Base-by-base conservation (phyloP, 2,113 vertebrate genomes). In the Macquaria ambigua region DNA sequence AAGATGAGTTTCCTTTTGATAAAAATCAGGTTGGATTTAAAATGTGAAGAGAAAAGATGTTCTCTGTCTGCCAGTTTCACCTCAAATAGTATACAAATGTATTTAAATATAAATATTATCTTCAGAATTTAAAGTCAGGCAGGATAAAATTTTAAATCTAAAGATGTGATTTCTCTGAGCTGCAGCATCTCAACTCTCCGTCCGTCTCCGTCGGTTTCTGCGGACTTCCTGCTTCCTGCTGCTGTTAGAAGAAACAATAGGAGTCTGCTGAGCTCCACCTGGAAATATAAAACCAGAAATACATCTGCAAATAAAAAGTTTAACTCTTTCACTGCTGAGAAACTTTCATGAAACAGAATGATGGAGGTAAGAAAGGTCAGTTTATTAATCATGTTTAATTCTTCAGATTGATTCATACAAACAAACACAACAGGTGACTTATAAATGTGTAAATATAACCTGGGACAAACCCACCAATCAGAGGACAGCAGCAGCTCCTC, bases 151-250 rank as follows among this genome's bases (percentile, higher is more conserved):
- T 1, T 39, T 7, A 39, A 39, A 39, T 39, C 6, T 39, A 12
- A 71, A 55, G 20, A 58, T 3, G 7, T 8, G 25, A 34, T 50
- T 59, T 46, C 15, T 31, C 52, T 12, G 62, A 25, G 34, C 62
- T 41, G 48, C 31, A 50, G n/a, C 1, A 6, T 7, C 9, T 12
- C 14, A 0, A 14, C 31, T 28, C 71, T 59, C 14, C 31, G 0
- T 4, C 20, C 2, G 3, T 14, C 50, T 37, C 63, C 78, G 41
- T 59, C 34, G 34, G 50, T 34, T 31, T 56, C 20, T 25, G 31
- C 23, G 37, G 2, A 61, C n/a, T 75, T 82, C 80, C 80, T 75
- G 41, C 75, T 82, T 82, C 71, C 80, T 82, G 15, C 43, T 20
- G 18, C 10, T 46, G 37, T 23, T 63, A 73, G 48, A 18, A 48